Percentiles rank a stretch among this genome's conserved stretches.
These are phyloP conservation scores for Acanthosepion esculentum DNA, from an alignment of 2,888 invertebrate genomes.

Conservation along the genomic window DNA sequence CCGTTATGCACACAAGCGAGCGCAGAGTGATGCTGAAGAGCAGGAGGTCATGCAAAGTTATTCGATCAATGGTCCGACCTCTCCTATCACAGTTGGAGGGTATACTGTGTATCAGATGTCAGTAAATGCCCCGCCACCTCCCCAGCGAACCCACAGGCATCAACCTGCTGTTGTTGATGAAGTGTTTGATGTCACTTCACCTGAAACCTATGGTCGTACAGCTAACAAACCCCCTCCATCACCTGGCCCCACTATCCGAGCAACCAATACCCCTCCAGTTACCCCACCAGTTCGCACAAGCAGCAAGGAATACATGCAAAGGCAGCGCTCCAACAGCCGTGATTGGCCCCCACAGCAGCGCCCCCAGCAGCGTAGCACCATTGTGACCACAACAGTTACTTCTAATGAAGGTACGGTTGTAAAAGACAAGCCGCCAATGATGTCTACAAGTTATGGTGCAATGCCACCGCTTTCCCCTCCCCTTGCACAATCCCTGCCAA, in stretches of 20 bases:
- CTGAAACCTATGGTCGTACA: constrained; percentile 54
- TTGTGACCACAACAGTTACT: background rate
- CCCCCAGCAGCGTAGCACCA: constrained; percentile 48
- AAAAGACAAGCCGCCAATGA: background rate
- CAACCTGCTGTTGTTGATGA: constrained; percentile 46
- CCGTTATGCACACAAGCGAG: constrained; percentile 78
- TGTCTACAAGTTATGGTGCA: background rate
- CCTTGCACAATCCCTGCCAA: background rate
- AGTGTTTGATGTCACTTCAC: constrained; percentile 50
- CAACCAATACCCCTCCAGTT: constrained; percentile 55
- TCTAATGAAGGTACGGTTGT: constrained; percentile 39
- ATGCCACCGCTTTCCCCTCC: constrained; percentile 39
- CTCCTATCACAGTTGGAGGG: constrained; percentile 54
- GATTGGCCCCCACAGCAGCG: constrained; percentile 55
- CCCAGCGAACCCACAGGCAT: constrained; percentile 48
- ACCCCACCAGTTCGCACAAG: constrained; percentile 64
- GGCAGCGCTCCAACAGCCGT: constrained; percentile 59
- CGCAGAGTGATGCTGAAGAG: constrained; percentile 77
- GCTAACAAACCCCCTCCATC: constrained; percentile 66
- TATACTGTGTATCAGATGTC: constrained; percentile 57
- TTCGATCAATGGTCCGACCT: constrained; percentile 60
- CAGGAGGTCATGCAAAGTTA: constrained; percentile 63
- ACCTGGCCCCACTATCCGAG: constrained; percentile 59
- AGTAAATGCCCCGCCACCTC: constrained; percentile 55
- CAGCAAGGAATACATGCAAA: constrained; percentile 68